phyloP scores from a whole-genome alignment of 2,888 invertebrate genomes.

The Hybos culiciformis region DNA sequence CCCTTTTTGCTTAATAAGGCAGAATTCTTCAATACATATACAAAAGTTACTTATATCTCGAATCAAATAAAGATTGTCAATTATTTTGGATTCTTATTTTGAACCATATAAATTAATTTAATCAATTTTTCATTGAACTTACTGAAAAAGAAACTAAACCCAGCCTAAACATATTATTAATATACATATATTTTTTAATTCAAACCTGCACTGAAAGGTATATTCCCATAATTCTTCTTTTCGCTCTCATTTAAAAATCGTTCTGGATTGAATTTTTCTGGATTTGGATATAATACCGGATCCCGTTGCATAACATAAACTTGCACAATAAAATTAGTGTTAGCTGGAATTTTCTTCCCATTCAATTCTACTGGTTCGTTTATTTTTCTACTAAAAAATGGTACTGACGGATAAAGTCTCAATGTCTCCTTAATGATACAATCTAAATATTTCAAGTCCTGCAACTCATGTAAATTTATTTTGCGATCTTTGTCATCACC shows the following conservation, averaged over 20 bases:
- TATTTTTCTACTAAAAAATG: constrained; percentile 44
- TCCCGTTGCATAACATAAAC: constrained; percentile 27
- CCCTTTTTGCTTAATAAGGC: too few relatives aligned
- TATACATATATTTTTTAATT: too few relatives aligned
- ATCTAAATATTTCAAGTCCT: constrained; percentile 36
- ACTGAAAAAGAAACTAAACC: too few relatives aligned
- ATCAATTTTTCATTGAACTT: too few relatives aligned
- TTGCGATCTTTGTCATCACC: constrained; percentile 18
- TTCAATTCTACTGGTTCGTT: constrained; percentile 39
- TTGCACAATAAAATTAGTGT: constrained; percentile 25
- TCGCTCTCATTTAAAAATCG: constrained; percentile 36
- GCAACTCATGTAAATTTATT: constrained; percentile 18
- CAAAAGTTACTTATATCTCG: too few relatives aligned
- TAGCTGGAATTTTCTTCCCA: constrained; percentile 22
- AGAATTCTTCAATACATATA: too few relatives aligned
- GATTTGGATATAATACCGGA: constrained; percentile 22
- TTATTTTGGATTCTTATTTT: too few relatives aligned
- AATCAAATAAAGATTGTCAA: too few relatives aligned
- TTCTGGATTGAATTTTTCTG: constrained; percentile 26
- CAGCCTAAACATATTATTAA: too few relatives aligned
- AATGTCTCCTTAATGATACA: constrained; percentile 52
- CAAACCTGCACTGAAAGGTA: constrained; percentile 34
- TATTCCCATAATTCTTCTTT: constrained; percentile 19
- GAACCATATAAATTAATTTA: too few relatives aligned
- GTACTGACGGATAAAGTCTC: constrained; percentile 50